Conservation (phyloP, 2,797 vertebrate genomes). For the Nasua narica region DNA sequence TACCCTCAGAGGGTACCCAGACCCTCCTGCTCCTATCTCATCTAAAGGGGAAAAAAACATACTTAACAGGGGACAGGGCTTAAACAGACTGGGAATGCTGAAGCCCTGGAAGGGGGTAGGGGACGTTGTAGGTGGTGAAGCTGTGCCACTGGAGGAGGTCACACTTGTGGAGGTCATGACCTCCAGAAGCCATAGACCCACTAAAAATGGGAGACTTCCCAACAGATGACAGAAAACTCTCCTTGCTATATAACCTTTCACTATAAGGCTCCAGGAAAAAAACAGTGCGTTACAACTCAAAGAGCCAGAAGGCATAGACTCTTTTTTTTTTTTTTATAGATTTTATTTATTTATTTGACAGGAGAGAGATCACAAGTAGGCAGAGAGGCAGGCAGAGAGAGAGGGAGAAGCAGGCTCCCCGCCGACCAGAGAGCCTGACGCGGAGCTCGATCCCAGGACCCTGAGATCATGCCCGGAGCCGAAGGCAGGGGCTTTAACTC, state of each 20-base stretch:
- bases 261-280: neutral
- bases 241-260: neutral
- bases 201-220: neutral
- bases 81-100: neutral
- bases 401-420: too few relatives aligned
- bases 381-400: too few relatives aligned
- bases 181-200: neutral
- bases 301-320: neutral
- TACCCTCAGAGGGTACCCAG: too few relatives aligned
- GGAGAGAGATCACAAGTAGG: too few relatives aligned
- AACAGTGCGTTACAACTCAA: neutral
- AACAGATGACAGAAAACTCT: neutral
- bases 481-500: too few relatives aligned
- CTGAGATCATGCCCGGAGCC: too few relatives aligned
- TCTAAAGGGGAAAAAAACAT: too few relatives aligned
- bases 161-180: neutral
- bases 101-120: neutral
- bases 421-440: too few relatives aligned
- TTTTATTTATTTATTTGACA: too few relatives aligned
- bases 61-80: neutral
- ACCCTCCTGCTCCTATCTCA: neutral
- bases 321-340: too few relatives aligned
- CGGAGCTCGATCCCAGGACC: too few relatives aligned
- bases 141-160: neutral
- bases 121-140: accelerated